phyloP scores from a whole-genome alignment of 1,140 invertebrate genomes.

The Tribolium castaneum region DNA sequence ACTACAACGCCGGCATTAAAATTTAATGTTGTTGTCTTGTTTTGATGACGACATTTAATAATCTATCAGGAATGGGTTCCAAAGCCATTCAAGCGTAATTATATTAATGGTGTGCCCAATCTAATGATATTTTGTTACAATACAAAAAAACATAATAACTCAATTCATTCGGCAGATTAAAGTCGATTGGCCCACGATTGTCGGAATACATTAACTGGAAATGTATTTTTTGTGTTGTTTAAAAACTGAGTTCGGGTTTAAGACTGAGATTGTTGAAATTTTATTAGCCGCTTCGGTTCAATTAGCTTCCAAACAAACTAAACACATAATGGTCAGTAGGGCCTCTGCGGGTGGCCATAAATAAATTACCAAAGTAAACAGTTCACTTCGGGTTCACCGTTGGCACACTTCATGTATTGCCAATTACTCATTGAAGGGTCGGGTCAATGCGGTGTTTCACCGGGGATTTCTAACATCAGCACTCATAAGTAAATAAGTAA shows the following conservation, averaged over 20 bases:
- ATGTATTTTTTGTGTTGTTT: not conserved
- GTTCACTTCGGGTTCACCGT: not conserved
- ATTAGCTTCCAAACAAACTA: not conserved
- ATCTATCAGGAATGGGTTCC: not conserved
- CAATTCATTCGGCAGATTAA: not conserved
- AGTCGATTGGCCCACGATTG: not conserved
- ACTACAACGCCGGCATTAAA: no score
- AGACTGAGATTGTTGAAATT: not conserved
- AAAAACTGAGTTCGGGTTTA: not conserved
- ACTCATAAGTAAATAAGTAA: conserved; percentile 1
- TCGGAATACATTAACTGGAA: not conserved
- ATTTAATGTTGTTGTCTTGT: no score
- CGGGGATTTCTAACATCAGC: not conserved
- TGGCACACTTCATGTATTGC: conserved; percentile 2
- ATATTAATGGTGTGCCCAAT: not conserved
- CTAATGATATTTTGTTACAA: not conserved
- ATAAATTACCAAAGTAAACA: conserved; percentile 24
- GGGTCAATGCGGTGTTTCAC: not conserved
- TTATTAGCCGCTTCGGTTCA: not conserved
- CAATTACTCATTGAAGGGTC: conserved; percentile 18
- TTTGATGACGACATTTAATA: not conserved
- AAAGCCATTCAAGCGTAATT: not conserved
- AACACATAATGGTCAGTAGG: not conserved
- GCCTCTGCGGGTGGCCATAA: conserved; percentile 1
- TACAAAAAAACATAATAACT: not conserved